A percentile compares a stretch with the other conserved stretches of the same genome.
Conservation (phyloP, 2,113 vertebrate species). For the Riparia riparia region DNA sequence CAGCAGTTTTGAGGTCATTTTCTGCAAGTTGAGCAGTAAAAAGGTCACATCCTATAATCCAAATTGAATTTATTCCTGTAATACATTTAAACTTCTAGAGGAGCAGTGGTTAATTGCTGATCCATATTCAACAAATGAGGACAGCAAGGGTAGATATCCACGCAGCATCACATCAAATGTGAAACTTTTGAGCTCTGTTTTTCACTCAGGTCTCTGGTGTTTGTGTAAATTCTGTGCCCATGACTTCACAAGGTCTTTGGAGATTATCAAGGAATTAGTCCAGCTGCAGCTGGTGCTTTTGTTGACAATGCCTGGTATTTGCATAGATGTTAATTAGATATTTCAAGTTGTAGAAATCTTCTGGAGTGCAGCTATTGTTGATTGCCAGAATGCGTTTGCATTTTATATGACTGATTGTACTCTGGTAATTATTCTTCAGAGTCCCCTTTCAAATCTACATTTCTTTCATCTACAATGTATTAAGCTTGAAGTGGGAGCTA, state of each 20-base stretch:
- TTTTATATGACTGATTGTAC: neutral
- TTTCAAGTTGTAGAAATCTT: neutral
- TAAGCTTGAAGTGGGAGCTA: neutral
- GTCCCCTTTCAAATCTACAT: neutral
- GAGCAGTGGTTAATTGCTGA: conserved; percentile 73
- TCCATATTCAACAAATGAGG: conserved; percentile 76
- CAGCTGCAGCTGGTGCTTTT: neutral
- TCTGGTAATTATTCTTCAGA: conserved; percentile 14
- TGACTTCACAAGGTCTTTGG: neutral
- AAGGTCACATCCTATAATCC: conserved; percentile 42
- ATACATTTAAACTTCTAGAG: conserved; percentile 63
- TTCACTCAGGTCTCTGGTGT: neutral
- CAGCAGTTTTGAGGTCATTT: conserved; percentile 53
- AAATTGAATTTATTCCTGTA: conserved; percentile 58
- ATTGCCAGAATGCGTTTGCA: neutral
- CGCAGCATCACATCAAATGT: conserved; percentile 8
- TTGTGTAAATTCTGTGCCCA: neutral
- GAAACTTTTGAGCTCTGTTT: conserved; percentile 26
- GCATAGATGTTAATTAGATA: neutral
- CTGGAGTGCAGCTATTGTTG: neutral
- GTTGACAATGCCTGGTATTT: conserved; percentile 8
- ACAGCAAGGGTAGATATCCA: conserved; percentile 26
- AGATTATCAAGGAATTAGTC: conserved; percentile 18
- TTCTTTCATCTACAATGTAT: neutral
- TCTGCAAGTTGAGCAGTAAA: conserved; percentile 63